These are phyloP conservation scores for Hemibagrus guttatus DNA, from an alignment of 2,797 vertebrate species.

Conservation along the genomic window DNA sequence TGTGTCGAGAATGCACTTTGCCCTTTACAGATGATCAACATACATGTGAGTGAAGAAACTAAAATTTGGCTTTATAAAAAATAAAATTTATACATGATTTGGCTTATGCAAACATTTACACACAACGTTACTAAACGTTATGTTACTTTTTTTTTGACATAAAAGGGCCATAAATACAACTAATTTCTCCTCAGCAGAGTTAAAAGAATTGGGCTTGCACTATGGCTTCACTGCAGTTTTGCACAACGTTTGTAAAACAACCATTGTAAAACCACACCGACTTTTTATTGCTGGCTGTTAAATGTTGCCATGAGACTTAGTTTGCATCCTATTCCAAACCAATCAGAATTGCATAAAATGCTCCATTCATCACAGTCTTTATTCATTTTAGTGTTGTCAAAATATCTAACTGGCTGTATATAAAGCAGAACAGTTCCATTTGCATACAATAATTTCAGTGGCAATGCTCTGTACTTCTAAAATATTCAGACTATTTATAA, in stretches of 20 bases:
- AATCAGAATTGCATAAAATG: neutral
- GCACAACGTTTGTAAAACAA: too few relatives aligned
- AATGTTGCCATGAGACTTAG: neutral
- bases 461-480: neutral
- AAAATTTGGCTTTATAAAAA: too few relatives aligned
- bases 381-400: neutral
- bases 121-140: too few relatives aligned
- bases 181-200: neutral
- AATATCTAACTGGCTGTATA: neutral
- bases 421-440: neutral
- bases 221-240: neutral
- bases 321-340: neutral
- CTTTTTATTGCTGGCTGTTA: neutral
- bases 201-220: neutral
- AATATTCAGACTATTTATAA: neutral
- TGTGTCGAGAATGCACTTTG: too few relatives aligned
- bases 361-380: neutral
- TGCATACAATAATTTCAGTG: neutral
- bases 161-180: too few relatives aligned
- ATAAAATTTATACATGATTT: too few relatives aligned
- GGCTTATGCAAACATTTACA: too few relatives aligned
- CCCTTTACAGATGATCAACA: too few relatives aligned
- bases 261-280: too few relatives aligned
- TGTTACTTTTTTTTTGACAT: too few relatives aligned
- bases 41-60: too few relatives aligned